A percentile compares a stretch with the other conserved stretches of the same genome.
Conservation (phyloP, 2,797 vertebrate genomes). For the Dryobates pubescens region DNA sequence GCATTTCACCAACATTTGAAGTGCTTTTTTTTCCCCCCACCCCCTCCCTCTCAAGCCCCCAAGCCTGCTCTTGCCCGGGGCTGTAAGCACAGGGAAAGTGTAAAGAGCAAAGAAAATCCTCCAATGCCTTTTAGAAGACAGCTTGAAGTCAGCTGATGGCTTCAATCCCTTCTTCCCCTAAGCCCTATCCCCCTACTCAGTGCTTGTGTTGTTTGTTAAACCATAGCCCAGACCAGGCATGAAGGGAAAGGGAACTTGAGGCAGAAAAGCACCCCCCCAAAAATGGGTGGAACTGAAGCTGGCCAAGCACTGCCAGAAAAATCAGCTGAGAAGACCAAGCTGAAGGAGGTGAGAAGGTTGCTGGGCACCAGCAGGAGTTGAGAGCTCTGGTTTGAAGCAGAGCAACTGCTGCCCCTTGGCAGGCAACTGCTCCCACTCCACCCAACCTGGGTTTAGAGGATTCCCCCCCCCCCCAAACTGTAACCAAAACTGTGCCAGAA, state of each 20-base stretch:
- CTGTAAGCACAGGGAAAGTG: not conserved
- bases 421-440: not conserved
- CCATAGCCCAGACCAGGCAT: not conserved
- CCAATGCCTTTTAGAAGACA: not conserved
- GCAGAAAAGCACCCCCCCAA: not conserved
- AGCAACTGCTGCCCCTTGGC: not conserved
- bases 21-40: not conserved
- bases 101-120: slow-evolving; percentile 41
- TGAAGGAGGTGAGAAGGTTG: not conserved
- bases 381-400: not conserved
- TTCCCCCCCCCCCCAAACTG: not conserved
- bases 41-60: not conserved
- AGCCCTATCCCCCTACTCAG: not conserved
- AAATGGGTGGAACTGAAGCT: not conserved
- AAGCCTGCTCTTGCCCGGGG: not conserved
- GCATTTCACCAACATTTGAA: not conserved
- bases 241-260: not conserved
- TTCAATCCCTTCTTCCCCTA: not conserved
- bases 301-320: not conserved
- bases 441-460: not conserved
- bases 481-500: not conserved
- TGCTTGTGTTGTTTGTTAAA: not conserved
- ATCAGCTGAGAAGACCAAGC: not conserved
- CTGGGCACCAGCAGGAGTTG: not conserved
- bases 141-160: not conserved